Percentiles rank a stretch among this genome's conserved stretches.
Evolutionary conservation across 2,113 vertebrate genomes (phyloP).

Genomic region (Neodon shergylaensis): DNA sequence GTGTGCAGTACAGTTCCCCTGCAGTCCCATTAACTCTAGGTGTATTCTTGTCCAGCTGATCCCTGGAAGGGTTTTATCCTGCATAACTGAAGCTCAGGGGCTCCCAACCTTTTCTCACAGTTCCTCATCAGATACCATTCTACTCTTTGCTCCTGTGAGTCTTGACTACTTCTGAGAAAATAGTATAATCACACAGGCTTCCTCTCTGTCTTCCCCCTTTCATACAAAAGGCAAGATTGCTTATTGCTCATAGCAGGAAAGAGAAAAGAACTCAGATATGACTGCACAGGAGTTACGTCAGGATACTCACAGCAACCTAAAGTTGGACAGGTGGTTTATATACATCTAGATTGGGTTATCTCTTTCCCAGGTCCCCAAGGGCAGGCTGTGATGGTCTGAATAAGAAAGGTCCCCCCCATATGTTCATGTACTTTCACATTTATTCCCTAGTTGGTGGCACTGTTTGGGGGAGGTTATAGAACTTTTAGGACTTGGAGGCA

Average conservation of each 20-base stretch:
- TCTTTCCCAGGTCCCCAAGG: not conserved
- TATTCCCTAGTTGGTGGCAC: not conserved
- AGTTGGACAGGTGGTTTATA: not conserved
- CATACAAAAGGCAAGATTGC: not conserved
- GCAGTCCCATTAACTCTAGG: not conserved
- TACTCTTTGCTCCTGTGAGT: not conserved
- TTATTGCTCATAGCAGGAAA: not conserved
- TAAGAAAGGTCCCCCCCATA: not conserved
- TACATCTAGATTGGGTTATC: not conserved
- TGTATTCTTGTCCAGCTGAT: not conserved
- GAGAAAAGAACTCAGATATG: not conserved
- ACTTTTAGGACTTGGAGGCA: not conserved
- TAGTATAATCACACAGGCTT: not conserved
- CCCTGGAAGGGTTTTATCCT: not conserved
- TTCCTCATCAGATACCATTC: not conserved
- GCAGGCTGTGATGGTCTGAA: not conserved
- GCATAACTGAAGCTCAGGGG: not conserved
- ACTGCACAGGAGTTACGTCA: not conserved
- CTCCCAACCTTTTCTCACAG: fast-evolving
- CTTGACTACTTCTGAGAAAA: not conserved
- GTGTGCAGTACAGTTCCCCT: not conserved
- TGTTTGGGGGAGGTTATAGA: not conserved
- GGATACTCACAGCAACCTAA: not conserved
- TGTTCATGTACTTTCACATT: not conserved
- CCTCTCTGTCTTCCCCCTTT: not conserved